Evolutionary conservation across 2,113 vertebrate species (phyloP), one percentile per base, ranked within the genome.

Genomic region (Riparia riparia): DNA sequence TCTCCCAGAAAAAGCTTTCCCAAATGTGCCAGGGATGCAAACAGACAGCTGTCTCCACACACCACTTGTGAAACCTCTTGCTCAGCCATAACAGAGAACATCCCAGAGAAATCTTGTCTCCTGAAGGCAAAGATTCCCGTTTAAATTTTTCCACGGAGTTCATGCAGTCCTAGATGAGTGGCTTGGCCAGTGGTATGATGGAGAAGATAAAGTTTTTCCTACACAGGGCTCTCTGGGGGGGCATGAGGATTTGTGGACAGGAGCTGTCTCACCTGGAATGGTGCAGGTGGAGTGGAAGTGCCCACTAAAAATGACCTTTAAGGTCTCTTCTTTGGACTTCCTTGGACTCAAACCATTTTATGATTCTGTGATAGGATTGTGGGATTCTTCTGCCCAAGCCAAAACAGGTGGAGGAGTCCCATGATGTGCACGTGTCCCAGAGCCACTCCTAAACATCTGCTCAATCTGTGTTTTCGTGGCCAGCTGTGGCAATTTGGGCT

Each of bases 391-490:
- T 82, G 45, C 29, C 29, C 31, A 31, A 8, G n/a, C 15, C 77
- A 64, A 28, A 63, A 10, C 26, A 47, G 11, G 29, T 11, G 54
- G 66, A 83, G 20, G 18, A 42, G 17, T 28, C 26, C 37, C 29
- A 3, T 11, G 29, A 17, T 44, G 3, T 21, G 11, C n/a, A 6
- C 0, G 0, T 29, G 20, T 68, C 80, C 54, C 41, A 69, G 7
- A 34, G 49, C 7, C 63, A 32, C 44, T 50, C 22, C 20, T 9
- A 19, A 72, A 8, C 22, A 17, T 12, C 28, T 19, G 7, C 39
- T 61, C 19, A 13, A 0, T 18, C 41, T 44, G 26, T 68, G 57
- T 22, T 86, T 71, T 68, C 0, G 1, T 64, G 72, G 34, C 28
- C 58, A 63, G 34, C 1, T 19, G 18, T 39, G 44, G 34, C 37